Base-by-base conservation (phyloP, 2,797 vertebrate species). In the Florisuga fusca region DNA sequence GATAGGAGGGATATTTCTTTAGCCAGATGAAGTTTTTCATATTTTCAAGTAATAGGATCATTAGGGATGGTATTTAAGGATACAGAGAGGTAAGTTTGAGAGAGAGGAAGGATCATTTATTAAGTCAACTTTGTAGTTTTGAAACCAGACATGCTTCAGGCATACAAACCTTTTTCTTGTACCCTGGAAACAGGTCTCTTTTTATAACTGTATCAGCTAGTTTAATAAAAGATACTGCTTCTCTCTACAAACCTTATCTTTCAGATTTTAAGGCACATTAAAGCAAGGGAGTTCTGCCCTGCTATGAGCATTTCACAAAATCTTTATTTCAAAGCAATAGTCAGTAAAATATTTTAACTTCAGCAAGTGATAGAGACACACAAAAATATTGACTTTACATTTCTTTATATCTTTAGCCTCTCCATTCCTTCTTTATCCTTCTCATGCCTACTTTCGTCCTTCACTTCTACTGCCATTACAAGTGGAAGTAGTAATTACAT, bases 221-320 rank as follows among this genome's bases (percentile, higher is more conserved):
- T 94, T 94, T 94, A 96, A 96, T 93, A 96, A 96, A 96, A 96
- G 87, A 91, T 95, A 96, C 84, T 96, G 87, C 95, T 94, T 96
- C 80, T 91, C 54, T 57, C 79, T 86, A 79, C 83, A 94, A 96
- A 93, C 59, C 91, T 90, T 78, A 76, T 93, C 82, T 94, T 91
- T 94, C 46, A 78, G 58, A 76, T 90, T 96, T 94, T 90, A 96
- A 93, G 95, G 78, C 89, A 90, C 73, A 90, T 94, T 95, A 96
- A 95, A 96, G 82, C 23, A 57, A 90, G 93, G 68, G 64, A 92
- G 76, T 93, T 95, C 80, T 95, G 38, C 76, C 76, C 83, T 91
- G 93, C 66, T 90, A 94, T 31, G 59, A 96, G 85, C 69, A 78
- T 88, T 96, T 94, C 87, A 76, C 62, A 64, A 90, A 72, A 72